These are phyloP conservation scores for Portevinia maculata DNA, from an alignment of 2,888 invertebrate species.

Conservation along the genomic window DNA sequence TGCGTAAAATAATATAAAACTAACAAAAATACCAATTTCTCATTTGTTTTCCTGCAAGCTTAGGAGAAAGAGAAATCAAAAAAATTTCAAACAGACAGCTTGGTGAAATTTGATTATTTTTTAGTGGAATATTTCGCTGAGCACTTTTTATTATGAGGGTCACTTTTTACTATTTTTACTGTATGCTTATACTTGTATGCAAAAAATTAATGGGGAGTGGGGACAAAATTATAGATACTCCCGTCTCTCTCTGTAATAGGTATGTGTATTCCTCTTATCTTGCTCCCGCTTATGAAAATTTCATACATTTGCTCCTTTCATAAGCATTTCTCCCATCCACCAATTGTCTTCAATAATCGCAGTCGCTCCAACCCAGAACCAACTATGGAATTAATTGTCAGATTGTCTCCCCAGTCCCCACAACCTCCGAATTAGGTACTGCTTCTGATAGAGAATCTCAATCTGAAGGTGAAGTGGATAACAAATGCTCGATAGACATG, in stretches of 20 bases:
- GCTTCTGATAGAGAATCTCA: conserved; percentile 3
- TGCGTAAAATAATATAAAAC: too few relatives aligned
- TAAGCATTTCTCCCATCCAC: conserved; percentile 26
- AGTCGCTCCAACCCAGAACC: neutral
- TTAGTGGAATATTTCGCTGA: too few relatives aligned
- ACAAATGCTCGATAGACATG: conserved; percentile 25
- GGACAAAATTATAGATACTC: too few relatives aligned
- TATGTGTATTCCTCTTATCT: neutral
- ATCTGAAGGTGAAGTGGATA: conserved; percentile 21
- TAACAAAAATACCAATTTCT: too few relatives aligned
- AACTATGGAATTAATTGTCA: conserved; percentile 35
- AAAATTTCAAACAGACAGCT: too few relatives aligned
- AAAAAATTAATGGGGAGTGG: too few relatives aligned
- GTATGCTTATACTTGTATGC: too few relatives aligned
- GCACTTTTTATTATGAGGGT: too few relatives aligned
- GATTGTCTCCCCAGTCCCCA: neutral
- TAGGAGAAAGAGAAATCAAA: too few relatives aligned
- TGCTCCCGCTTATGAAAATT: conserved; percentile 1
- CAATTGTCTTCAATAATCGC: neutral
- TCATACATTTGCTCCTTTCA: conserved; percentile 11
- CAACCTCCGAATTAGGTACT: neutral
- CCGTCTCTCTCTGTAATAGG: neutral
- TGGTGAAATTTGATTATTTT: too few relatives aligned
- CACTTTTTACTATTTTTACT: too few relatives aligned
- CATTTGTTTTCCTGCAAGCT: too few relatives aligned